phyloP scores from a whole-genome alignment of 2,888 invertebrate genomes.

The Augochlorella aurata region DNA sequence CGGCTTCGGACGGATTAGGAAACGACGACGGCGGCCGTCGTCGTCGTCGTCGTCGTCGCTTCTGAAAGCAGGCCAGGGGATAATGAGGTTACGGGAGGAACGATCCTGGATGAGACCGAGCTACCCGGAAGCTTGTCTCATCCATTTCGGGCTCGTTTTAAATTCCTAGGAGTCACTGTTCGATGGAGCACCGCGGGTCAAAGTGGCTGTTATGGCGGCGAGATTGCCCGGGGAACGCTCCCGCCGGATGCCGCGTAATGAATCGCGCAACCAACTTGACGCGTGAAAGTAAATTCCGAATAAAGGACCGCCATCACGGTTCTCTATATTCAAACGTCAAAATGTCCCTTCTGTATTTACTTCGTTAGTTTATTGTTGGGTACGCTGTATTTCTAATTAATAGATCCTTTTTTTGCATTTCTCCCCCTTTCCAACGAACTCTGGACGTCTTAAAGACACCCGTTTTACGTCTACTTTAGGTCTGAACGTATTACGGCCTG shows the following conservation, averaged over 20 bases:
- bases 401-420: too few species aligned
- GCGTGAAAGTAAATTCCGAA: too few species aligned
- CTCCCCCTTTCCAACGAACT: too few species aligned
- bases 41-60: neutral
- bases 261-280: neutral
- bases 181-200: neutral
- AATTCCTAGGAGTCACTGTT: neutral
- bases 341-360: too few species aligned
- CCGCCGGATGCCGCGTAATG: neutral
- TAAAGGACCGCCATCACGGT: too few species aligned
- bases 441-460: too few species aligned
- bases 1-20: conserved; percentile 38
- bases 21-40: neutral
- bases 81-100: conserved; percentile 34
- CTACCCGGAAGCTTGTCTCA: neutral
- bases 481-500: too few species aligned
- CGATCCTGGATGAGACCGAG: neutral
- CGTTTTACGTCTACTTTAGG: too few species aligned
- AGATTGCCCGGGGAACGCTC: neutral
- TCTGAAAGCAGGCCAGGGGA: conserved; percentile 10
- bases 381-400: too few species aligned
- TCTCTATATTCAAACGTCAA: too few species aligned
- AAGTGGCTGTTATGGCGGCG: neutral
- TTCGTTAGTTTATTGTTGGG: too few species aligned
- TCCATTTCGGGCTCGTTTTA: conserved; percentile 18